Evolutionary conservation across 92 coral and sea anemone species (phyloP).

Genomic region (Hydrozoanthus gracilis): DNA sequence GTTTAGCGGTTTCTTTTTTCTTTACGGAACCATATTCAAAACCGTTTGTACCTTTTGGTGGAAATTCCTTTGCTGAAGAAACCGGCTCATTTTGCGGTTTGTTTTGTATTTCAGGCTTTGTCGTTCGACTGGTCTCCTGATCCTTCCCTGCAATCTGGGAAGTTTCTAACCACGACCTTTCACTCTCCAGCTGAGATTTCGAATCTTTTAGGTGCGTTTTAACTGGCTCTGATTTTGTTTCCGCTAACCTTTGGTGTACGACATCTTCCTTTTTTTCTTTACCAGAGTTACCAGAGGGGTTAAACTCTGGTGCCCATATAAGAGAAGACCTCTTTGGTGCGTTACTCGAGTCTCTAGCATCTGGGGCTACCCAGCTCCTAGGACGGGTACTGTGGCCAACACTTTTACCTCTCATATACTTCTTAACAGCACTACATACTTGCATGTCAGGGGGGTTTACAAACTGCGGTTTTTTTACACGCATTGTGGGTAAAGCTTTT

Average conservation of each 20-base stretch:
- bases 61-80: neutral
- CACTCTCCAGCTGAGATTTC: neutral
- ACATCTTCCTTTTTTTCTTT: neutral
- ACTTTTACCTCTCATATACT: conserved; percentile 46
- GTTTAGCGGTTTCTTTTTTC: neutral
- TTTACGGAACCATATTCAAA: neutral
- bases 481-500: neutral
- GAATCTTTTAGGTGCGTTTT: neutral
- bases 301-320: conserved; percentile 52
- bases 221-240: conserved; percentile 16
- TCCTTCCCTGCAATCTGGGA: neutral
- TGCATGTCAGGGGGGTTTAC: conserved; percentile 29
- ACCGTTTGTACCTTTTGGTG: neutral
- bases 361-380: conserved; percentile 67
- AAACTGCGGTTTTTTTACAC: neutral
- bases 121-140: neutral
- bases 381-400: conserved; percentile 59
- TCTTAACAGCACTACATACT: conserved; percentile 45
- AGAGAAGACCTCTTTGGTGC: conserved; percentile 35
- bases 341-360: conserved; percentile 13
- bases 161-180: neutral
- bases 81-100: neutral
- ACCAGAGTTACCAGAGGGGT: conserved; percentile 19
- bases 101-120: conserved; percentile 1
- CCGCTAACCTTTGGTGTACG: neutral